Conservation (phyloP, 2,113 vertebrate species). For the Prochilodus magdalenae region DNA sequence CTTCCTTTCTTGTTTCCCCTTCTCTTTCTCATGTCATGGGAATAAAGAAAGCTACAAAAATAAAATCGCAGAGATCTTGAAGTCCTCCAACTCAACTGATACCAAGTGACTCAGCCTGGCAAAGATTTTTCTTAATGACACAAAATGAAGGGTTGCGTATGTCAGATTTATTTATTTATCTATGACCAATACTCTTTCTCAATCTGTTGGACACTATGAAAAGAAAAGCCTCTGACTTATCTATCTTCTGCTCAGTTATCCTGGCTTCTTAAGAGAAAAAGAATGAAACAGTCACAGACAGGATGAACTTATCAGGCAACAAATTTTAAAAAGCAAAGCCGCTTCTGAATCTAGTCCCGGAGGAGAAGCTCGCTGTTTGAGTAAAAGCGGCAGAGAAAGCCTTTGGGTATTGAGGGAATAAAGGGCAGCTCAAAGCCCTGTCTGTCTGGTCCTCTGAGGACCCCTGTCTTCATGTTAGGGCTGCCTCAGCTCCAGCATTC, state of each 20-base stretch:
- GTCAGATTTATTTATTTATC: too few relatives aligned
- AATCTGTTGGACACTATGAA: background rate
- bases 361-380: slow-evolving; percentile 2
- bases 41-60: slow-evolving; percentile 8
- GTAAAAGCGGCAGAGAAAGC: background rate
- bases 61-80: slow-evolving; percentile 40
- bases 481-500: slow-evolving; percentile 25
- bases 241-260: background rate
- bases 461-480: slow-evolving; percentile 20
- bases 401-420: slow-evolving; percentile 34
- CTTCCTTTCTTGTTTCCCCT: background rate
- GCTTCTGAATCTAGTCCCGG: slow-evolving; percentile 17
- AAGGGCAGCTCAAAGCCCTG: slow-evolving; percentile 42
- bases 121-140: background rate
- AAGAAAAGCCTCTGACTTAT: slow-evolving; percentile 29
- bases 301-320: slow-evolving; percentile 19
- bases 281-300: slow-evolving; percentile 6
- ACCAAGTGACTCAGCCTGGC: slow-evolving; percentile 25
- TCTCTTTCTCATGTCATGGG: background rate
- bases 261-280: slow-evolving; percentile 39
- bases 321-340: background rate
- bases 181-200: too few relatives aligned
- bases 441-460: slow-evolving; percentile 35
- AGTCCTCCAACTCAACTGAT: slow-evolving; percentile 33
- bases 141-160: too few relatives aligned